Evolutionary conservation across 2,113 vertebrate species (phyloP).

Genomic region (Perca schrenkii): DNA sequence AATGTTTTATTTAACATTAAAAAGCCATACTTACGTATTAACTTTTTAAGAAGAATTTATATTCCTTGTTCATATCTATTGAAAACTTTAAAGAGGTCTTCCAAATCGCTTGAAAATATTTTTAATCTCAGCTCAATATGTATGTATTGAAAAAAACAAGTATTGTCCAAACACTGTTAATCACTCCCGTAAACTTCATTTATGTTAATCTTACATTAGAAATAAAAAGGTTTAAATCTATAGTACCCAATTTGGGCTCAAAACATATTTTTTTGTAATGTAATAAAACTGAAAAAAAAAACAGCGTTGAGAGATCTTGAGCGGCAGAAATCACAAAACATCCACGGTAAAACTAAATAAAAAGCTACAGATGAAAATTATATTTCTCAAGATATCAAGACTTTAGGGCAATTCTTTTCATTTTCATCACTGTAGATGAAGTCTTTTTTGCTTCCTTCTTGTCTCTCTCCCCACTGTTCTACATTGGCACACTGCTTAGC

Average conservation of each 20-base stretch:
- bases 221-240: not conserved
- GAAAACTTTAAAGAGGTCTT: too few species aligned
- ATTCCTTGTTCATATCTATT: too few species aligned
- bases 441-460: not conserved
- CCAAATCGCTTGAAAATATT: too few species aligned
- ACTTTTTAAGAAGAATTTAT: too few species aligned
- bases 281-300: not conserved
- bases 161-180: too few species aligned
- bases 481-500: constrained; percentile 34
- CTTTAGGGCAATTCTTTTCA: not conserved
- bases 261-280: not conserved
- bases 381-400: not conserved
- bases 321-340: not conserved
- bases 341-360: not conserved
- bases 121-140: too few species aligned
- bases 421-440: not conserved
- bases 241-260: not conserved
- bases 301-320: not conserved
- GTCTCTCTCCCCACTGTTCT: constrained; percentile 18
- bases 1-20: not conserved
- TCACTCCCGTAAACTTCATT: too few species aligned
- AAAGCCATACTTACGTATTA: not conserved
- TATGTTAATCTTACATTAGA: not conserved
- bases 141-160: too few species aligned
- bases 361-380: not conserved